Evolutionary conservation across 23 tunicate species (phyloP).

Genomic region (Botrylloides violaceus): DNA sequence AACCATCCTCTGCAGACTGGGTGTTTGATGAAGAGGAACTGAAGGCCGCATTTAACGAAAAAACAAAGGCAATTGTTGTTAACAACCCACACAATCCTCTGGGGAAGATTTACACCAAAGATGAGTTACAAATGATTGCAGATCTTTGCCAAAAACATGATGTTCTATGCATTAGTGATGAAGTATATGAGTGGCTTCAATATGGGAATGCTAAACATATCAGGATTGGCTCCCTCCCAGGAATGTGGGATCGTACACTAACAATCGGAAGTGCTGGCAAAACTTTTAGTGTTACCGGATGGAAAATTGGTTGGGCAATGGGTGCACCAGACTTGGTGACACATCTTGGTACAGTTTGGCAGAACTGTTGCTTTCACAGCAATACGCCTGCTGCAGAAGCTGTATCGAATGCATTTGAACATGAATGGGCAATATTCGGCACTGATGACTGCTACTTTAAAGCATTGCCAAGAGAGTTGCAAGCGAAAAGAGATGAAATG

Average conservation of each 20-base stretch:
- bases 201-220: constrained; percentile 66
- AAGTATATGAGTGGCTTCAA: constrained; percentile 88
- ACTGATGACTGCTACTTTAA: constrained; percentile 63
- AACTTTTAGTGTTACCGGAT: constrained; percentile 95
- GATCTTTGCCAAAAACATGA: constrained; percentile 69
- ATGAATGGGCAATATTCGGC: constrained; percentile 42
- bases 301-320: constrained; percentile 96
- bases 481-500: constrained; percentile 67
- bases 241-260: constrained; percentile 90
- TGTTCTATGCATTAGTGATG: constrained; percentile 89
- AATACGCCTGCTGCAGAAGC: constrained; percentile 87
- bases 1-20: constrained; percentile 41
- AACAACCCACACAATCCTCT: constrained; percentile 97
- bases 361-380: constrained; percentile 67
- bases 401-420: constrained; percentile 47
- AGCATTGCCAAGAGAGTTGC: constrained; percentile 44
- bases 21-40: constrained; percentile 56
- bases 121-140: constrained; percentile 62
- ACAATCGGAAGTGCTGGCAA: constrained; percentile 98
- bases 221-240: constrained; percentile 77
- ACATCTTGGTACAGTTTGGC: constrained; percentile 80
- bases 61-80: constrained; percentile 86
- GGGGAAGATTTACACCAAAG: constrained; percentile 74
- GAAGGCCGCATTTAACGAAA: constrained; percentile 50
- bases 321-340: constrained; percentile 44